Evolutionary conservation across 2,113 vertebrate species (phyloP).

Genomic region (Hippocampus barbouri): DNA sequence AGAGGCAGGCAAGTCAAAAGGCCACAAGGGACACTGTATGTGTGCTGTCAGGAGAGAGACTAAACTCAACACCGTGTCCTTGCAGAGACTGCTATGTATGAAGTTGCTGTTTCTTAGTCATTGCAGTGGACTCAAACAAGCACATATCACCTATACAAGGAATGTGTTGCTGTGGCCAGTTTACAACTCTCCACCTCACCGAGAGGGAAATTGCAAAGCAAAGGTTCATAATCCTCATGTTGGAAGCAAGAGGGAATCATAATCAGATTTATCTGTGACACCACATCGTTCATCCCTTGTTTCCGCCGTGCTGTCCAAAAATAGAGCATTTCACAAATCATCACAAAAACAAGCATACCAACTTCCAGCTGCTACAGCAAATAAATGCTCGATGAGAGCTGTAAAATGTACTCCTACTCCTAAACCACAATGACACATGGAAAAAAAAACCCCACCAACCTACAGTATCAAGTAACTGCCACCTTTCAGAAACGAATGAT

Average conservation of each 20-base stretch:
- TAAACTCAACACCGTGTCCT: slow-evolving; percentile 22
- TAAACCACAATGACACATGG: neutral
- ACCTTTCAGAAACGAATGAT: neutral
- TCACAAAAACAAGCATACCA: slow-evolving; percentile 19
- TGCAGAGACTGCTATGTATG: slow-evolving; percentile 7
- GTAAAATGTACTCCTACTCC: neutral
- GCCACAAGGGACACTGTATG: slow-evolving; percentile 16
- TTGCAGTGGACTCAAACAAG: slow-evolving; percentile 21
- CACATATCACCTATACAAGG: slow-evolving; percentile 1
- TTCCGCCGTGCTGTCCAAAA: slow-evolving; percentile 30
- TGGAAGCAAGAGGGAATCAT: slow-evolving; percentile 44
- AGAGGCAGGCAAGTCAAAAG: slow-evolving; percentile 20
- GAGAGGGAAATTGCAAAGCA: slow-evolving; percentile 24
- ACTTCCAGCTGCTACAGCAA: slow-evolving; percentile 16
- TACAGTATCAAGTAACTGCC: neutral
- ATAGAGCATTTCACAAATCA: slow-evolving; percentile 28
- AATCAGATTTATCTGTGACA: slow-evolving; percentile 58
- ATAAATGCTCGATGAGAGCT: neutral
- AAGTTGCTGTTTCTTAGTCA: slow-evolving; percentile 19
- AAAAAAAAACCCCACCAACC: neutral
- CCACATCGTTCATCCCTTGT: slow-evolving; percentile 38
- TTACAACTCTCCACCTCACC: slow-evolving; percentile 17
- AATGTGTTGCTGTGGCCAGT: slow-evolving; percentile 12
- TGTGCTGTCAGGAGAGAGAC: slow-evolving; percentile 28
- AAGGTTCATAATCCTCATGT: slow-evolving; percentile 62